Evolutionary conservation across 2,113 vertebrate genomes (phyloP).

Genomic region (Tichodroma muraria): DNA sequence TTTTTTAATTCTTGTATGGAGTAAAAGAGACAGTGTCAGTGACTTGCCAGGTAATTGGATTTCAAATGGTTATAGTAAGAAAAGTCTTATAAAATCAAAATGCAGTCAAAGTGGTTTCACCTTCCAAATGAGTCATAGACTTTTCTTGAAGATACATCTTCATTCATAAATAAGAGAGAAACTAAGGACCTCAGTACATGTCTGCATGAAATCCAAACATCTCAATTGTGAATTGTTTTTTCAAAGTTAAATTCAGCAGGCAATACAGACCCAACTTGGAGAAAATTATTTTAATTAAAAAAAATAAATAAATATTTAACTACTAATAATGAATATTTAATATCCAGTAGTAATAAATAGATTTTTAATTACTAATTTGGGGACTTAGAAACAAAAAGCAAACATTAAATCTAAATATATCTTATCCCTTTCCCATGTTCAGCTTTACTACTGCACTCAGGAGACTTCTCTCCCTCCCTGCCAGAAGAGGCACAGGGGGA

Average conservation of each 20-base stretch:
- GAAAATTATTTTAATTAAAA: background rate
- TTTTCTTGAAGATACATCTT: background rate
- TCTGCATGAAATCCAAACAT: background rate
- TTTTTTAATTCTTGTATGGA: background rate
- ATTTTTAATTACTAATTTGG: background rate
- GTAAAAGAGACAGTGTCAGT: background rate
- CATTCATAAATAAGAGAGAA: background rate
- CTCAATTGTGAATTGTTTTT: background rate
- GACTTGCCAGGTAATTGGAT: background rate
- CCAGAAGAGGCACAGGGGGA: background rate
- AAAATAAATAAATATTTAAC: background rate
- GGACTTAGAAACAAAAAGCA: background rate
- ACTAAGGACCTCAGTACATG: background rate
- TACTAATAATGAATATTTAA: background rate
- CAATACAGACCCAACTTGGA: background rate
- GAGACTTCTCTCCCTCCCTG: background rate
- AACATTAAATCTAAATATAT: background rate
- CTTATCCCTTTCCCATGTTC: background rate
- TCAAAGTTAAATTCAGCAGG: background rate
- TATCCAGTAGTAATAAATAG: background rate
- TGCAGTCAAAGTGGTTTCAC: background rate
- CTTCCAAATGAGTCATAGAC: background rate
- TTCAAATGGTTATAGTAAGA: background rate
- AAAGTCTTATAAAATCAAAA: background rate
- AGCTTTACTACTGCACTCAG: background rate